Evolutionary conservation across 2,113 vertebrate species (phyloP), one percentile per base, ranked within the genome.

Genomic region (Toxostoma redivivum): DNA sequence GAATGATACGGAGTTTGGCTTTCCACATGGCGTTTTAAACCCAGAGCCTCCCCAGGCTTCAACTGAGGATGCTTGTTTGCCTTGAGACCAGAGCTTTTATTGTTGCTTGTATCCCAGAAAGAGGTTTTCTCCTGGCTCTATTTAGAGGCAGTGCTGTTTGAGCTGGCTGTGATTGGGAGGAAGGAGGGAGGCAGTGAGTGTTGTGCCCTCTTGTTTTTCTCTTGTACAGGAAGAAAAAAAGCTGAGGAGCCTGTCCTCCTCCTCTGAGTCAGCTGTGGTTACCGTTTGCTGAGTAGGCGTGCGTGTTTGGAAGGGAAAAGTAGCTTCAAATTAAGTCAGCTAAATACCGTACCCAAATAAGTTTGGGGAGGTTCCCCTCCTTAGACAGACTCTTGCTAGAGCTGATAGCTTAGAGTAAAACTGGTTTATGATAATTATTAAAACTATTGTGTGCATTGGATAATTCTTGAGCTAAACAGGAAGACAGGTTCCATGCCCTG

Each of bases 131-230:
- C 22, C 70, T 67, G 74, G 80, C 82, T 89, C 40, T 28, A 0
- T 69, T 76, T 51, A 19, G 33, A 79, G 74, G 50, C 56, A 22
- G 86, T 14, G 73, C 81, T 88, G 83, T 95, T 95, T 85, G 90
- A 86, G 81, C 80, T 73, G 83, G 81, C 76, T 64, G 64, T 85
- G 94, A 86, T 40, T 81, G 88, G 82, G 81, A 96, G 84, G 91
- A 92, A 89, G 58, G 89, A 85, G 84, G 78, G 66, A 91, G 83
- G 94, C 94, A 84, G 2, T 60, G 81, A 64, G 66, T 77, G 67
- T 86, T 92, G 94, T 95, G 92, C 90, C 93, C 92, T 94, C 92
- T 97, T 94, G 90, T 95, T 95, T 92, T 96, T 92, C 87, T 91
- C 93, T 94, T 66, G 74, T 69, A 74, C 93, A 80, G 91, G 91